Conservation (phyloP, 2,888 invertebrate species). For the Drosophila longiperda region DNA sequence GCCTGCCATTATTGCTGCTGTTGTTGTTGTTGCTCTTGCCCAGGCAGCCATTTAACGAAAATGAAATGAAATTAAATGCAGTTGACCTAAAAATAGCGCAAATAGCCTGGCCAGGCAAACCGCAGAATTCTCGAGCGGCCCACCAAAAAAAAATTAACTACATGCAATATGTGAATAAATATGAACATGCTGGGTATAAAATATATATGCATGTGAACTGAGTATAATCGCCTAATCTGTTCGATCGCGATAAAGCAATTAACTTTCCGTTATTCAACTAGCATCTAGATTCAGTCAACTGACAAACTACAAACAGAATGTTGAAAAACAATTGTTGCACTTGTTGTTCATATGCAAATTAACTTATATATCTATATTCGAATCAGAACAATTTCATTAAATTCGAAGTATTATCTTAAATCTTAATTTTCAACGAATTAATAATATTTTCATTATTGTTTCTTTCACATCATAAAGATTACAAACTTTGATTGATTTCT, state of each 20-base stretch:
- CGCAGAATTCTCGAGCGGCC: conserved; percentile 30
- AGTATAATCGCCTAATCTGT: conserved; percentile 21
- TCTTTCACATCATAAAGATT: too few relatives aligned
- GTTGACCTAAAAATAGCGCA: conserved; percentile 68
- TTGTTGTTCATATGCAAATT: background rate
- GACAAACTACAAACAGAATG: background rate
- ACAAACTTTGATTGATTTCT: background rate
- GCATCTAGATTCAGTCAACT: background rate
- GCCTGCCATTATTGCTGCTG: conserved; percentile 16
- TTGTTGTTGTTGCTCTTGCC: conserved; percentile 35
- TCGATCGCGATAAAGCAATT: conserved; percentile 40
- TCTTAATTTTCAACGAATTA: too few relatives aligned
- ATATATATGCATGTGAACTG: background rate
- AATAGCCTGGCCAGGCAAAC: conserved; percentile 29
- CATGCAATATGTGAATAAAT: conserved; percentile 1
- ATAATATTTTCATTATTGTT: too few relatives aligned
- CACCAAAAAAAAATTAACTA: conserved; percentile 35
- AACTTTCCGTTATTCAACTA: conserved; percentile 22
- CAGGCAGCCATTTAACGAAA: conserved; percentile 63
- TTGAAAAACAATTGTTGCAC: background rate
- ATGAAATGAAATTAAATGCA: conserved; percentile 73
- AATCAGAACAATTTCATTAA: conserved; percentile 4
- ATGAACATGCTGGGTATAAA: too few relatives aligned
- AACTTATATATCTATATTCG: background rate
- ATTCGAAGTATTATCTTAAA: background rate